These are phyloP conservation scores for Diachrysia chrysitis DNA, from an alignment of 2,888 invertebrate genomes.

Conservation along the genomic window DNA sequence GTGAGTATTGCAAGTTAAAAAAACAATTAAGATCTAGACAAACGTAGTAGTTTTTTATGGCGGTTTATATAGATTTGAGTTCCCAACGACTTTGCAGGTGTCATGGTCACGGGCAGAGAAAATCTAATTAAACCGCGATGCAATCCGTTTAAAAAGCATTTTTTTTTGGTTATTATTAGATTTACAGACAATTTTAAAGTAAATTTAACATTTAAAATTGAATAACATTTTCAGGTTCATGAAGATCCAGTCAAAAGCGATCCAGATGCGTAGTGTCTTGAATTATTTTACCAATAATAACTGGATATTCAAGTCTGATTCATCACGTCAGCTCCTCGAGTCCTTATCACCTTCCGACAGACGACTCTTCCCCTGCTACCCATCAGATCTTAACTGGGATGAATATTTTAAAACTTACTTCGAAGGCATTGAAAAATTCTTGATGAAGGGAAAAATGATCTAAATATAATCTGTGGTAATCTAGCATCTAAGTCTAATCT, in stretches of 20 bases:
- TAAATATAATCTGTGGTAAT: neutral
- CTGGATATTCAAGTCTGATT: slow-evolving; percentile 39
- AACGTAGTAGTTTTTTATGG: no score
- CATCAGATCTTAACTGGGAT: slow-evolving; percentile 35
- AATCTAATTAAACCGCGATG: no score
- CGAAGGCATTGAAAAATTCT: slow-evolving; percentile 20
- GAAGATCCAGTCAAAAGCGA: slow-evolving; percentile 34
- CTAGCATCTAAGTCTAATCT: neutral
- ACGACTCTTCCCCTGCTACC: slow-evolving; percentile 33
- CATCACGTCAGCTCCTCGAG: slow-evolving; percentile 16
- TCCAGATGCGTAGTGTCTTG: slow-evolving; percentile 10
- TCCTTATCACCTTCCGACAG: slow-evolving; percentile 32
- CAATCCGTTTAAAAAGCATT: no score
- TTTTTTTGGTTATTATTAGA: no score
- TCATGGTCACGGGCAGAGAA: no score
- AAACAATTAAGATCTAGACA: no score
- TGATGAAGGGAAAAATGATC: slow-evolving; percentile 11
- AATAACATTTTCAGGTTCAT: slow-evolving; percentile 30
- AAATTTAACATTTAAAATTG: no score
- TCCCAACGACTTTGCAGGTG: no score
- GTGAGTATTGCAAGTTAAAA: neutral
- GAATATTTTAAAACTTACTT: slow-evolving; percentile 21
- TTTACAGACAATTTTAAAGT: no score
- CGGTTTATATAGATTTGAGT: no score
- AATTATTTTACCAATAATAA: slow-evolving; percentile 35